phyloP scores from a whole-genome alignment of 2,888 invertebrate species.

The Tillus elongatus region DNA sequence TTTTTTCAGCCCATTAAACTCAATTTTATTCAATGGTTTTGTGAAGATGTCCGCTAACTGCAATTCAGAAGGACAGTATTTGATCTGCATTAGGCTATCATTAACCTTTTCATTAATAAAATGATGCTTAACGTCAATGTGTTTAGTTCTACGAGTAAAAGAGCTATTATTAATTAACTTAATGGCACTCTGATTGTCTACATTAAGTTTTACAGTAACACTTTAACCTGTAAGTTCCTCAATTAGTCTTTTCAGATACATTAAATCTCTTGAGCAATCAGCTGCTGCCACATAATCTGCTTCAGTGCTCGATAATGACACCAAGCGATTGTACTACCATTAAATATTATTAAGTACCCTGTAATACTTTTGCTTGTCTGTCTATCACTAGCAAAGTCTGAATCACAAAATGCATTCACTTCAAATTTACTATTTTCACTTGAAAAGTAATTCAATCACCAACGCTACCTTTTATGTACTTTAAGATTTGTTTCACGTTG shows the following conservation, averaged over 20 bases:
- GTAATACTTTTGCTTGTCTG: background rate
- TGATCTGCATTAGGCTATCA: background rate
- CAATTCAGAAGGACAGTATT: background rate
- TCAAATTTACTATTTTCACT: slow-evolving; percentile 1
- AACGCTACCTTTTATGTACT: too few relatives aligned
- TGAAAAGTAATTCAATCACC: too few relatives aligned
- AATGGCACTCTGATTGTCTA: slow-evolving; percentile 2
- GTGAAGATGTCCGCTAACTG: background rate
- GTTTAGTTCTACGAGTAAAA: background rate
- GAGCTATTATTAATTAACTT: background rate
- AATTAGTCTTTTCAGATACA: background rate
- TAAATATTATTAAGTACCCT: background rate
- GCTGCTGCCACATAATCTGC: background rate
- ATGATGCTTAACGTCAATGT: background rate
- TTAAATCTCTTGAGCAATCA: background rate
- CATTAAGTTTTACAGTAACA: background rate
- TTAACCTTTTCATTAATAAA: slow-evolving; percentile 1
- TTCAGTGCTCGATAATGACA: background rate
- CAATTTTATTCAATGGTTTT: background rate
- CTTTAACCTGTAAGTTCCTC: background rate
- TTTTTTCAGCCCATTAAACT: slow-evolving; percentile 1
- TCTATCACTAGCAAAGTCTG: background rate
- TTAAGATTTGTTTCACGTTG: too few relatives aligned
- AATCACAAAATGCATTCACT: background rate
- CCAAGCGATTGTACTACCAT: background rate